Evolutionary conservation across 1,140 invertebrate genomes (phyloP), one percentile per base, ranked within the genome.

Genomic region (Lordiphosa mommai): DNA sequence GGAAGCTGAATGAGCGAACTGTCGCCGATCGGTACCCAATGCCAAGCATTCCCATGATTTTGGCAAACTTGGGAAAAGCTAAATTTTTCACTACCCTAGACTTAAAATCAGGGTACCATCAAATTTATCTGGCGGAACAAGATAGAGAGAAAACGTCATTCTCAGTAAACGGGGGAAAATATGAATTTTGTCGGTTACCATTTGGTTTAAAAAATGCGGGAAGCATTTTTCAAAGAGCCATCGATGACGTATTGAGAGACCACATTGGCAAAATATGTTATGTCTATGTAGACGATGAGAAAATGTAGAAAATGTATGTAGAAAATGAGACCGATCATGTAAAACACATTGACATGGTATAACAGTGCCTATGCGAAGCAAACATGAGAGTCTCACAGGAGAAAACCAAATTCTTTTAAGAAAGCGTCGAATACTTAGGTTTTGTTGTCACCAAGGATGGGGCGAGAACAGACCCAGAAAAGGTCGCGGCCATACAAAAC

Each of bases 211-310:
- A 36, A 36, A n/a, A n/a, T n/a, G n/a, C n/a, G n/a, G n/a, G n/a
- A 17, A 17, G 16, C 16, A 17, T 17, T 3, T 17, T 17, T 3
- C 44, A 56, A 36, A 48, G 57, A 20, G 44, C 57, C 0, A 63
- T 49, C 14, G 59, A 57, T 29, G 44, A 49, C 3, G 36, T 57
- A 7, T 44, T 61, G 10, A 53, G 59, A 3, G 51, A 63, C 29
- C 48, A 61, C 2, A 61, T 61, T 5, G 49, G 50, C 2, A 61
- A 61, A n/a, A 37, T 30, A n/a, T 50, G 37, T 16, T 66, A 43
- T 36, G 63, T 65, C 43, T 60, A 60, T 52, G 56, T 60, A 12
- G 56, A 65, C 34, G 50, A 61, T 20, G n/a, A n/a, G n/a, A n/a
- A n/a, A n/a, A n/a, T n/a, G n/a, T n/a, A n/a, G 20, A 49, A 2